These are phyloP conservation scores for Telenomus remus DNA, from an alignment of 1,140 invertebrate species.

Conservation along the genomic window DNA sequence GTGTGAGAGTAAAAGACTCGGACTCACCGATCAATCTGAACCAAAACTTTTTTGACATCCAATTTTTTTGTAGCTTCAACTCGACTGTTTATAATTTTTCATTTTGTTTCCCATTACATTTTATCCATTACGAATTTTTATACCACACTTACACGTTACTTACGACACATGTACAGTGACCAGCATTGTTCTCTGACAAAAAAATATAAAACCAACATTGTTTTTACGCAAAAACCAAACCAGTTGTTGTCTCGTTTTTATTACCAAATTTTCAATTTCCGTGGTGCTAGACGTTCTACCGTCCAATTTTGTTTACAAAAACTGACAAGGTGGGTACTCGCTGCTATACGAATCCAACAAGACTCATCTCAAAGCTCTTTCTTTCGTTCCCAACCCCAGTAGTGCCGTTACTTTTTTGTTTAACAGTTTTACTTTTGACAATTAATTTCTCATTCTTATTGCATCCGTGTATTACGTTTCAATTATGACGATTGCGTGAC, in stretches of 20 bases:
- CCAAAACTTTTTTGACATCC: constrained; percentile 10
- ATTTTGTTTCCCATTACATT: background rate
- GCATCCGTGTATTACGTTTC: constrained; percentile 18
- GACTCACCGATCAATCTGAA: constrained; percentile 30
- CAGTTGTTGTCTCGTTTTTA: constrained; percentile 66
- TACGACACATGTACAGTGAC: constrained; percentile 70
- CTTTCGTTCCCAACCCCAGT: background rate
- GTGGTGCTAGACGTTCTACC: constrained; percentile 59
- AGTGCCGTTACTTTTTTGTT: too few species aligned
- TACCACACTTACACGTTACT: constrained; percentile 44
- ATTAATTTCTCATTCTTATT: background rate
- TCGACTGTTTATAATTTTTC: constrained; percentile 34
- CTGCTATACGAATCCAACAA: background rate
- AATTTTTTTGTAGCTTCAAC: background rate
- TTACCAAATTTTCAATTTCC: constrained; percentile 58
- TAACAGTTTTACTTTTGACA: too few species aligned
- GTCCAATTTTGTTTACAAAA: constrained; percentile 27
- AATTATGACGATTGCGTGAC: constrained; percentile 64
- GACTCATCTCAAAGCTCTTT: background rate
- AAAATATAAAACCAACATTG: too few species aligned
- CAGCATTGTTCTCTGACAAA: constrained; percentile 14
- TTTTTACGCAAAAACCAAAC: constrained; percentile 64
- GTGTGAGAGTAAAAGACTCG: constrained; percentile 49
- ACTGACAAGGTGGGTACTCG: constrained; percentile 46
- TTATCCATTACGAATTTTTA: constrained; percentile 20